Percentiles rank a stretch among this genome's conserved stretches.
These are phyloP conservation scores for Antidorcas marsupialis DNA, from an alignment of 2,113 vertebrate species.

Conservation along the genomic window DNA sequence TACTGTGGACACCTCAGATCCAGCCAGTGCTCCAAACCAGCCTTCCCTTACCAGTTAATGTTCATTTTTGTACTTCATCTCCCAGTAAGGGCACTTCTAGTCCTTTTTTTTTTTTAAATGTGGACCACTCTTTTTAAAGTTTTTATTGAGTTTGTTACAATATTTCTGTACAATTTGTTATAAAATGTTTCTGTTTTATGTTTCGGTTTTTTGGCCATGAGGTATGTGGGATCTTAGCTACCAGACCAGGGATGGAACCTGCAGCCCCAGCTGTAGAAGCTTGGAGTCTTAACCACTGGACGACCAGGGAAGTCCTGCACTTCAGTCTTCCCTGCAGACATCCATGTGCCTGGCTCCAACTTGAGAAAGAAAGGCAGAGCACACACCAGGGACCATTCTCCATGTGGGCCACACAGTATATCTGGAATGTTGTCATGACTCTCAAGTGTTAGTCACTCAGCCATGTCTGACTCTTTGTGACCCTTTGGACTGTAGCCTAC, in stretches of 20 bases:
- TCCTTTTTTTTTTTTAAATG: background rate
- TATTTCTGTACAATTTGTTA: background rate
- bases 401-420: fast-evolving
- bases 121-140: background rate
- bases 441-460: background rate
- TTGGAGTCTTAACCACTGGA: background rate
- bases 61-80: background rate
- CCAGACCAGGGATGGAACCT: background rate
- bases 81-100: background rate
- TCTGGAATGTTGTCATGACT: background rate
- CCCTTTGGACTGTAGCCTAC: background rate
- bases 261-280: background rate
- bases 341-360: background rate
- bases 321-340: background rate
- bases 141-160: background rate
- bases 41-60: background rate
- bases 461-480: background rate
- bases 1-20: background rate
- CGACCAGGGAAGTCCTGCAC: background rate
- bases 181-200: background rate
- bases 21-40: background rate
- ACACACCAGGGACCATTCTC: background rate
- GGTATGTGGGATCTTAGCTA: background rate
- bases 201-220: background rate
- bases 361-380: background rate